These are phyloP conservation scores for Crocuta crocuta DNA, from an alignment of 2,113 vertebrate genomes.

Conservation along the genomic window DNA sequence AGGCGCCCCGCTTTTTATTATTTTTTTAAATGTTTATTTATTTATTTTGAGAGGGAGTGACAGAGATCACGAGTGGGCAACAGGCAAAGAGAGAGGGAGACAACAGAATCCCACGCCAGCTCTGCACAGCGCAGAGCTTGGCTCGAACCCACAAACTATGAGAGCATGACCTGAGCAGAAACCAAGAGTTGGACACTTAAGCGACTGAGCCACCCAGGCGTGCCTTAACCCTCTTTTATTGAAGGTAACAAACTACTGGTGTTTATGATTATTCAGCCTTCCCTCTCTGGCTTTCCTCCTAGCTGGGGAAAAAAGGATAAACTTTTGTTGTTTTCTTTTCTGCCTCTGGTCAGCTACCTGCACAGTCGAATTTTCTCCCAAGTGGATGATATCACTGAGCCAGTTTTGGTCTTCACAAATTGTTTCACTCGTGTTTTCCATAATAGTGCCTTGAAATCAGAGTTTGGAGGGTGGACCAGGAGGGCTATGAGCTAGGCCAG, in stretches of 20 bases:
- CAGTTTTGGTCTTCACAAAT: neutral
- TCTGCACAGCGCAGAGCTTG: too few relatives aligned
- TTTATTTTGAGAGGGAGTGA: too few relatives aligned
- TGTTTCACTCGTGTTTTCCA: neutral
- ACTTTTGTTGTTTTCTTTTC: neutral
- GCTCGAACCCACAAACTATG: too few relatives aligned
- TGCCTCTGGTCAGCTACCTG: neutral
- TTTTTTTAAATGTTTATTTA: too few relatives aligned
- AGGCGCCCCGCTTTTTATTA: too few relatives aligned
- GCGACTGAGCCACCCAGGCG: too few relatives aligned
- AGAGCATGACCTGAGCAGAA: too few relatives aligned
- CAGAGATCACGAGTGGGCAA: too few relatives aligned
- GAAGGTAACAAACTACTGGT: neutral
- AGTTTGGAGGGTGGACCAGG: neutral
- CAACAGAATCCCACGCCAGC: too few relatives aligned
- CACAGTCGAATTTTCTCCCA: neutral
- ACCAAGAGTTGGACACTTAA: too few relatives aligned
- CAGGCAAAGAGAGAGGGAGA: too few relatives aligned
- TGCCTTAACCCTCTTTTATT: neutral
- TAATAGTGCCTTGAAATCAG: neutral
- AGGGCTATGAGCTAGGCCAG: neutral
- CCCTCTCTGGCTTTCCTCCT: neutral
- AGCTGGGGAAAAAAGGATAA: neutral
- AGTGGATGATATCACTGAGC: neutral
- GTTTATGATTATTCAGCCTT: neutral